Base-by-base conservation (phyloP, 2,113 vertebrate genomes). In the Merops nubicus region DNA sequence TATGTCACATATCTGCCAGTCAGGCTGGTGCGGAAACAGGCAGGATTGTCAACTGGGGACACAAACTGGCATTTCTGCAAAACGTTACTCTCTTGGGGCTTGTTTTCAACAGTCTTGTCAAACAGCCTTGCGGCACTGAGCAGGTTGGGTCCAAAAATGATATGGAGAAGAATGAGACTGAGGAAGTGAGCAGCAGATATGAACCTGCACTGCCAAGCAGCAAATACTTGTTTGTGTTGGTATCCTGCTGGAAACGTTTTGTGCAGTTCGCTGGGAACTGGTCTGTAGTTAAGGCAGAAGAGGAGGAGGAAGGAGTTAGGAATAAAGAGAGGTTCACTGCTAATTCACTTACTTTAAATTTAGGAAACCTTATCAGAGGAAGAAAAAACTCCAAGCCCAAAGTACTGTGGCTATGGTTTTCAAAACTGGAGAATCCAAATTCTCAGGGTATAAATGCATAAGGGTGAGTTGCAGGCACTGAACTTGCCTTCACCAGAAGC, bases 341-440 rank as follows among this genome's bases (percentile, higher is more conserved):
- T 76, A 80, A 92, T 73, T 76, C 19, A 43, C 8, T 63, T 77
- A 29, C 6, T 62, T 56, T 57, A 38, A 36, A 20, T 76, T 53
- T 65, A 65, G 63, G 17, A 47, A 65, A 34, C 8, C 3, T 4
- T 6, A 4, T 90, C 26, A 50, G 22, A n/a, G 28, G 19, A 12
- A 12, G 25, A 47, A 43, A 40, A 2, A 12, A 1, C 1, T 1
- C 36, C 9, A 72, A 45, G 9, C 28, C 8, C 8, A 15, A 60
- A 76, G 25, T 74, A 16, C 12, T 29, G 2, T 40, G 25, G 11
- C 14, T 75, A 4, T 21, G 7, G 7, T 72, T 84, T 91, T 81
- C 56, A 78, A 54, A 70, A 68, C 16, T 23, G 28, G 8, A 57
- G 13, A 43, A 5, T 50, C 20, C 6, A 15, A 11, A 36, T 88